phyloP scores from a whole-genome alignment of 1,140 invertebrate species.

The Hycleus cichorii region DNA sequence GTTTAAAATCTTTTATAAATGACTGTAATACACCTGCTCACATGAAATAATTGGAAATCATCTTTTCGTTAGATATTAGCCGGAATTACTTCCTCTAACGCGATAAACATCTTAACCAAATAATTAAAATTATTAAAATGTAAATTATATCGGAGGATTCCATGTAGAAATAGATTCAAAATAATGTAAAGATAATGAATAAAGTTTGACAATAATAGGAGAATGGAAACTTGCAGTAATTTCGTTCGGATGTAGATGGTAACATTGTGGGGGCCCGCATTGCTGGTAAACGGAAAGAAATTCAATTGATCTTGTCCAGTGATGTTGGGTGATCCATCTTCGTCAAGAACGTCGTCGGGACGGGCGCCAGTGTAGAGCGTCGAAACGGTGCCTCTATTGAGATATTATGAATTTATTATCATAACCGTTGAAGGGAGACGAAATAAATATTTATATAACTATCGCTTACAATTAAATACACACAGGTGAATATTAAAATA shows the following conservation, averaged over 20 bases:
- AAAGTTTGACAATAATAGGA: constrained; percentile 13
- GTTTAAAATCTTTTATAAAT: too few species aligned
- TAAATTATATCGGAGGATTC: too few species aligned
- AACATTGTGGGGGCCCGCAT: too few species aligned
- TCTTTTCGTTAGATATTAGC: too few species aligned
- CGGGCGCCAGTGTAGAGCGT: constrained; percentile 31
- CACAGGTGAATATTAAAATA: too few species aligned
- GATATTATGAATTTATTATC: constrained; percentile 32
- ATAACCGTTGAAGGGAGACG: constrained; percentile 18
- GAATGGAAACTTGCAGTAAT: constrained; percentile 7
- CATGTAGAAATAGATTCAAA: too few species aligned
- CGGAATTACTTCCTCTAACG: too few species aligned
- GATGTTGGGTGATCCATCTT: constrained; percentile 46
- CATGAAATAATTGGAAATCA: too few species aligned
- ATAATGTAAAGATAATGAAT: constrained; percentile 6
- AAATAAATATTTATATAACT: constrained; percentile 10
- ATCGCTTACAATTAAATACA: too few species aligned
- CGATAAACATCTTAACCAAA: too few species aligned
- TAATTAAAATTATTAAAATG: too few species aligned
- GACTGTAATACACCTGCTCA: too few species aligned
- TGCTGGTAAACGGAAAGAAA: constrained; percentile 38
- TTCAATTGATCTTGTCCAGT: constrained; percentile 50
- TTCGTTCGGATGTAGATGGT: constrained; percentile 8
- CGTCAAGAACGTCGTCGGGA: constrained; percentile 42
- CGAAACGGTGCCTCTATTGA: constrained; percentile 30